phyloP scores from a whole-genome alignment of 1,140 invertebrate species.

The Panagrolaimus sp. region DNA sequence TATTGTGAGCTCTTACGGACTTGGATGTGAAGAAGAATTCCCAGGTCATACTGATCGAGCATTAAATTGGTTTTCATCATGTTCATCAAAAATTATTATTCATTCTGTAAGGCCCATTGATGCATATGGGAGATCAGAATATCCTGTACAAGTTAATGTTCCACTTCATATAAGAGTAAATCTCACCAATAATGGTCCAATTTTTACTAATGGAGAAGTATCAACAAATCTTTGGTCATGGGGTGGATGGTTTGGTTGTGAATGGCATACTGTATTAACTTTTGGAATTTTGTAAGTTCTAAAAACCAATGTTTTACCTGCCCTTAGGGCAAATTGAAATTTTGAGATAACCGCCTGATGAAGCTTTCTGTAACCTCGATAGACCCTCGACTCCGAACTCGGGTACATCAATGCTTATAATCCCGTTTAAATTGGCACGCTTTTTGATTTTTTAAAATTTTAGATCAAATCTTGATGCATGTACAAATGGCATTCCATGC shows the following conservation, averaged over 20 bases:
- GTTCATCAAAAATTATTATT: slow-evolving; percentile 17
- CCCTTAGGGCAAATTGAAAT: no score
- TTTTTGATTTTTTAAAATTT: no score
- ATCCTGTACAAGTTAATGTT: slow-evolving; percentile 21
- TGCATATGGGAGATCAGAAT: slow-evolving; percentile 16
- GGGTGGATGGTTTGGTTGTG: slow-evolving; percentile 28
- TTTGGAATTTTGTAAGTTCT: slow-evolving; percentile 22
- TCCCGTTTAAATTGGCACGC: no score
- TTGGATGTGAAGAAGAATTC: slow-evolving; percentile 18
- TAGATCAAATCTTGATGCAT: neutral
- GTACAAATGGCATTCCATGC: slow-evolving; percentile 25
- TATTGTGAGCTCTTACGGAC: no score
- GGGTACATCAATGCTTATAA: no score
- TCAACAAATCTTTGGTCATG: no score
- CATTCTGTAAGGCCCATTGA: slow-evolving; percentile 11
- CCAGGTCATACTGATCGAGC: slow-evolving; percentile 30
- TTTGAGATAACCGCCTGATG: no score
- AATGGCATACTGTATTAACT: slow-evolving; percentile 29
- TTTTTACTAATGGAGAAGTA: no score
- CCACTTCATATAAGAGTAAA: slow-evolving; percentile 24
- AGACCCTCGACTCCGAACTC: no score
- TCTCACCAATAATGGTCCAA: slow-evolving; percentile 15
- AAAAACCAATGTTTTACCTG: no score
- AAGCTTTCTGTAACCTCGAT: no score
- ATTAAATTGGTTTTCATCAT: slow-evolving; percentile 26